These are phyloP conservation scores for Augochlorella aurata DNA, from an alignment of 2,888 invertebrate species.

Conservation along the genomic window DNA sequence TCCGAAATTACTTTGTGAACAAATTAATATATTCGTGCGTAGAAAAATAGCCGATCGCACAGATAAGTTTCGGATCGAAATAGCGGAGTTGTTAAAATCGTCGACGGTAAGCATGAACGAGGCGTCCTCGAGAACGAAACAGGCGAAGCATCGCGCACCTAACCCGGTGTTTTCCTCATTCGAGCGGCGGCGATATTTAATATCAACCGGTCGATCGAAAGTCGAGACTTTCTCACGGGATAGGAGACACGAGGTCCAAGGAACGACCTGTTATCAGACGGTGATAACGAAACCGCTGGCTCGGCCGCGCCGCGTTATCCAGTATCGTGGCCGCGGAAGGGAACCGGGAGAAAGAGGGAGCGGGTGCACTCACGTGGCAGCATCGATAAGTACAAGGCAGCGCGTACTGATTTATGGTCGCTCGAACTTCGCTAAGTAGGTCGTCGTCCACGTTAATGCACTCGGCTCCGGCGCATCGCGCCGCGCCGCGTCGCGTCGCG, in stretches of 20 bases:
- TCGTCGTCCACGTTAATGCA: conserved; percentile 63
- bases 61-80: too few species aligned
- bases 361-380: conserved; percentile 57
- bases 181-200: conserved; percentile 20
- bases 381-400: conserved; percentile 64
- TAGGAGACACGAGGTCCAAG: conserved; percentile 48
- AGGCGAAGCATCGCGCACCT: background rate
- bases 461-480: conserved; percentile 57
- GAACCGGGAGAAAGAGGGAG: background rate
- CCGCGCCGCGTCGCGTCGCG: conserved; percentile 38
- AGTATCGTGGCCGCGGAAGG: conserved; percentile 15
- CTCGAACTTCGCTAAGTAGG: conserved; percentile 64
- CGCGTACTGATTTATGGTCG: conserved; percentile 67
- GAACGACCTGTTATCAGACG: conserved; percentile 50
- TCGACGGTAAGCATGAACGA: too few species aligned
- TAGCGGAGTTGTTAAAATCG: too few species aligned
- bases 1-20: too few species aligned
- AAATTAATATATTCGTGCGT: too few species aligned
- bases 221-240: conserved; percentile 62
- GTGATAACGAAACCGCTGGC: conserved; percentile 58
- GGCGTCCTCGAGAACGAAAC: background rate
- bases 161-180: conserved; percentile 6
- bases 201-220: conserved; percentile 42
- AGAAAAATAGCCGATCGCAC: too few species aligned
- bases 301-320: conserved; percentile 44